Base-by-base conservation (phyloP, 2,888 invertebrate genomes). In the Scaptomyza parva region DNA sequence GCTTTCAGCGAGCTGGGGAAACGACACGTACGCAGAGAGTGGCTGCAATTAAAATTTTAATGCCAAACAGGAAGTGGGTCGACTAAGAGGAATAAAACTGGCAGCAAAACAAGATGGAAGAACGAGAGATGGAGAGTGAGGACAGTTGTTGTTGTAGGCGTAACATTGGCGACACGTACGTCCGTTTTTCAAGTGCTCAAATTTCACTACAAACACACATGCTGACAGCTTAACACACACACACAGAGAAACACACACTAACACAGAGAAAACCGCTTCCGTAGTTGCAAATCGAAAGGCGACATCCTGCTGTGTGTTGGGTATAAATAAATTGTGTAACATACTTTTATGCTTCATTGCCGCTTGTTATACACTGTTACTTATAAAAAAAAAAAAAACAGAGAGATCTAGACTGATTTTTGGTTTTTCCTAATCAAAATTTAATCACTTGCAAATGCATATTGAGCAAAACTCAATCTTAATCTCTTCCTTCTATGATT, bases 31-130 rank as follows among this genome's bases (percentile, higher is more conserved):
- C 85, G 57, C 64, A 47, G 64, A 58, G 77, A 81, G 75, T 83
- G 55, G 64, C 85, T 82, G 83, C 88, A 84, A 84, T 84, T 84
- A 84, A 84, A 87, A 85, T 87, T 82, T 82, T 79, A 87, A 67
- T 85, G 77, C 65, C 74, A 47, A 50, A 44, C 63, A 55, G 58
- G 58, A 33, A 14, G 51, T 43, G 35, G 52, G 26, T n/a, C 9
- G 28, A 11, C 17, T 6, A 12, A 37, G 39, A n/a, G 5, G 22
- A 6, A 6, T 8, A 14, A 30, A 17, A 41, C 12, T 28, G 5
- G 17, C 9, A n/a, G n/a, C n/a, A n/a, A n/a, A n/a, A 28, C 6
- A 9, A 9, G 28, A 8, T n/a, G n/a, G n/a, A n/a, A n/a, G 14
- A 12, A n/a, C 9, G 14, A 18, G 11, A 4, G 8, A 12, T 12